Evolutionary conservation across 2,888 invertebrate species (phyloP).

Genomic region (Xestoiulus laeticollis): DNA sequence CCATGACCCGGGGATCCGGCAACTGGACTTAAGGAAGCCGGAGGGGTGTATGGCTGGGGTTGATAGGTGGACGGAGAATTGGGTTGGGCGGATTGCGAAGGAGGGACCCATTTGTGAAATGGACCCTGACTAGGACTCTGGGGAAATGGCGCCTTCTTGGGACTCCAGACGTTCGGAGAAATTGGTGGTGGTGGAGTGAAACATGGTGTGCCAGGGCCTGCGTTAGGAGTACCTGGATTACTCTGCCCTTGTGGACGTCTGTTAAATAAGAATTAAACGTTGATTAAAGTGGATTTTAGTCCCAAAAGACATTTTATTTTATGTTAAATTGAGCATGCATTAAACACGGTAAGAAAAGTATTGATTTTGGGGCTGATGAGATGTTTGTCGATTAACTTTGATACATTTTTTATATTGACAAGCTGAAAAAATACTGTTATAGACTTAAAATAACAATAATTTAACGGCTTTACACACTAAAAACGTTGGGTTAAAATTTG

Average conservation of each 20-base stretch:
- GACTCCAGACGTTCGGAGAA: constrained; percentile 52
- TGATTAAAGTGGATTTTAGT: no score
- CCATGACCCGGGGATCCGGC: neutral
- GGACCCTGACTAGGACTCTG: constrained; percentile 44
- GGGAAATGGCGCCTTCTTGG: constrained; percentile 27
- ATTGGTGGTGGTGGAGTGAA: constrained; percentile 51
- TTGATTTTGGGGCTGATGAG: no score
- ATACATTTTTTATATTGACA: no score
- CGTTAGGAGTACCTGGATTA: constrained; percentile 47
- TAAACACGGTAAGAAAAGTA: no score
- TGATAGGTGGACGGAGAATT: constrained; percentile 2
- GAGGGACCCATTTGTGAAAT: neutral
- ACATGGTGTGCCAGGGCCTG: constrained; percentile 45
- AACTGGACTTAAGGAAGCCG: neutral
- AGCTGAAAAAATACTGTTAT: no score
- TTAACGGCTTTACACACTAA: no score
- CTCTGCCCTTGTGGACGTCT: constrained; percentile 46
- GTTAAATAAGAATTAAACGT: neutral
- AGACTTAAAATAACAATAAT: no score
- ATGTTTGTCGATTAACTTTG: no score
- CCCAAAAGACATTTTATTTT: no score
- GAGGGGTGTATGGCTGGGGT: neutral
- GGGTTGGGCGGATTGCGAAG: neutral
- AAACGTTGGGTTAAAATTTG: no score
- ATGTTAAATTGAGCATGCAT: no score